A percentile compares a stretch with the other conserved stretches of the same genome.
These are phyloP conservation scores for Aptenodytes forsteri DNA, from an alignment of 2,113 vertebrate species.

Conservation along the genomic window DNA sequence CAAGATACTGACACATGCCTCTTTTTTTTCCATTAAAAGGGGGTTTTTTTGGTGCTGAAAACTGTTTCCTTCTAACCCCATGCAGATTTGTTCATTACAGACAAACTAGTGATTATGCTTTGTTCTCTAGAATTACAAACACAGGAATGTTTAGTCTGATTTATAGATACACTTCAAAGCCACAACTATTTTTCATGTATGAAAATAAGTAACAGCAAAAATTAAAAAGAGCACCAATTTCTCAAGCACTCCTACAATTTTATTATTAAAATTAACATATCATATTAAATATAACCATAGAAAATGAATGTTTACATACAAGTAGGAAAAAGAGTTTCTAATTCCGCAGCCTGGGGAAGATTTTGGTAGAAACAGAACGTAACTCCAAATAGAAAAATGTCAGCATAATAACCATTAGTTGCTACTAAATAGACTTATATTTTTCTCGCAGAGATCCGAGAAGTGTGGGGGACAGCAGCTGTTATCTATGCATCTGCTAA, in stretches of 20 bases:
- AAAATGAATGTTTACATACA: neutral
- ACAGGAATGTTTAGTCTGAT: neutral
- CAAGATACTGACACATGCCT: neutral
- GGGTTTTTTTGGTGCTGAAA: fast-evolving
- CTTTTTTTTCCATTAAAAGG: neutral
- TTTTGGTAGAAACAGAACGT: neutral
- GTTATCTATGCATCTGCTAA: neutral
- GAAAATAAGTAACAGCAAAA: neutral
- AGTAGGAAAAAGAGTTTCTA: neutral
- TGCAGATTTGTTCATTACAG: neutral
- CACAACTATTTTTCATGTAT: neutral
- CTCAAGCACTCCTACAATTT: neutral
- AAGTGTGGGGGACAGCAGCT: neutral
- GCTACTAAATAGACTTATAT: neutral
- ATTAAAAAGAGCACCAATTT: neutral
- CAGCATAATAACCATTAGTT: neutral
- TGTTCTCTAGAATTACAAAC: neutral
- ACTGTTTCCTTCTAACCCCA: neutral
- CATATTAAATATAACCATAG: neutral
- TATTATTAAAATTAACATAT: neutral
- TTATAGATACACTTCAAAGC: neutral
- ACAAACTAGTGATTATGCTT: neutral
- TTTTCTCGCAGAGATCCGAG: neutral
- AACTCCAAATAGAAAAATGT: neutral
- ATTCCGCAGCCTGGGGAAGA: neutral